A percentile compares a stretch with the other conserved stretches of the same genome.
phyloP scores from a whole-genome alignment of 2,888 invertebrate genomes.

The Orthosia gothica region DNA sequence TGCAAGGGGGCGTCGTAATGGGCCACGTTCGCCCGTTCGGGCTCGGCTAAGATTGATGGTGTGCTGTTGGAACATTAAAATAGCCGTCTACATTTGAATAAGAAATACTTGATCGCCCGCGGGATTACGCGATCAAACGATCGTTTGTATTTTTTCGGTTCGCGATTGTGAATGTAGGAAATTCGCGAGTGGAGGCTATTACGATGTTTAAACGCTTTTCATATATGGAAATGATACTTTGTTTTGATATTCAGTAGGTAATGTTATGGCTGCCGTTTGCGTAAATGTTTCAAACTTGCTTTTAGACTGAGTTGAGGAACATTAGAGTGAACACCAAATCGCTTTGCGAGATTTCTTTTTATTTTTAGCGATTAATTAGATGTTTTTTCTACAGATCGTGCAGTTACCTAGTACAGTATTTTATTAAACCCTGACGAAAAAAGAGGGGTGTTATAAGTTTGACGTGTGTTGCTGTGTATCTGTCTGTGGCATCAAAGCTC shows the following conservation, averaged over 20 bases:
- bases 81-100: conserved; percentile 89
- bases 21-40: conserved; percentile 87
- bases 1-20: conserved; percentile 88
- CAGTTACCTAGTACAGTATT: not conserved
- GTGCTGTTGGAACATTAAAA: conserved; percentile 87
- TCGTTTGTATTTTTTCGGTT: conserved; percentile 80
- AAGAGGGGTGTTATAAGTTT: too few species aligned
- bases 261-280: conserved; percentile 26
- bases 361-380: not conserved
- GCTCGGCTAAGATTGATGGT: conserved; percentile 88
- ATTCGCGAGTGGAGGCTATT: conserved; percentile 56
- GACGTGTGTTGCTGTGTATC: too few species aligned
- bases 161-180: conserved; percentile 68
- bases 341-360: not conserved
- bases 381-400: not conserved
- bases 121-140: conserved; percentile 84
- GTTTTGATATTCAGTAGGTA: conserved; percentile 39
- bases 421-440: too few species aligned
- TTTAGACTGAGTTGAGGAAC: conserved; percentile 1
- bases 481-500: too few species aligned
- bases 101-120: conserved; percentile 84
- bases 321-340: conserved; percentile 1
- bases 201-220: conserved; percentile 50
- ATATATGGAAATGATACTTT: conserved; percentile 55
- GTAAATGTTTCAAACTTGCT: conserved; percentile 17